phyloP scores from a whole-genome alignment of 1,140 invertebrate species.

The Manduca sexta region DNA sequence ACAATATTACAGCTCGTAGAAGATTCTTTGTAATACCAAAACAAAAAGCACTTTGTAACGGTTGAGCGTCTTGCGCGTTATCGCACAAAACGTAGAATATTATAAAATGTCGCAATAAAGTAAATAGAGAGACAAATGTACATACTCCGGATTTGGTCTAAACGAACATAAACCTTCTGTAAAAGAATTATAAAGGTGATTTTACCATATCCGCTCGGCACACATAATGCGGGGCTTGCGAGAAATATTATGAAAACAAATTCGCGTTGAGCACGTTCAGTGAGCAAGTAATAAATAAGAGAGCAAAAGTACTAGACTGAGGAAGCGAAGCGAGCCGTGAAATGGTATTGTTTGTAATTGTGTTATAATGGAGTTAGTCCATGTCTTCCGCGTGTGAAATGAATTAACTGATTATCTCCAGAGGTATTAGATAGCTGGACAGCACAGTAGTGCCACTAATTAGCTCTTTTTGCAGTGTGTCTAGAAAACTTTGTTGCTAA shows the following conservation, averaged over 20 bases:
- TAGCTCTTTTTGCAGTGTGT: too few relatives aligned
- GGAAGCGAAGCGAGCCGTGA: constrained; percentile 39
- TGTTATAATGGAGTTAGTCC: constrained; percentile 32
- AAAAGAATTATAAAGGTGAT: constrained; percentile 19
- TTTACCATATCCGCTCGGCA: constrained; percentile 20
- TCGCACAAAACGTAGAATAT: constrained; percentile 61
- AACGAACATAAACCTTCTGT: constrained; percentile 29
- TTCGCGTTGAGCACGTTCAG: constrained; percentile 68
- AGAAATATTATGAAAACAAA: constrained; percentile 73
- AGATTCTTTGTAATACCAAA: constrained; percentile 28
- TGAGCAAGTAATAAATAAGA: constrained; percentile 67
- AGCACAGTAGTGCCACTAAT: neutral
- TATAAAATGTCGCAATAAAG: constrained; percentile 70
- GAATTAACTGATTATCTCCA: neutral
- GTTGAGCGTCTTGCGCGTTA: constrained; percentile 56
- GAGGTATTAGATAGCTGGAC: neutral
- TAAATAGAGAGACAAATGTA: constrained; percentile 68
- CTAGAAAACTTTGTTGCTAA: neutral
- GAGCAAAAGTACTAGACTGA: constrained; percentile 54
- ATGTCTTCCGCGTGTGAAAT: neutral
- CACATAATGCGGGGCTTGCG: constrained; percentile 49
- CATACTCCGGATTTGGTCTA: constrained; percentile 20
- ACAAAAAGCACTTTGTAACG: constrained; percentile 53
- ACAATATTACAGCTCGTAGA: neutral
- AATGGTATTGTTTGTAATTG: constrained; percentile 60